These are phyloP conservation scores for Labrus mixtus DNA, from an alignment of 2,113 vertebrate species.

Conservation along the genomic window DNA sequence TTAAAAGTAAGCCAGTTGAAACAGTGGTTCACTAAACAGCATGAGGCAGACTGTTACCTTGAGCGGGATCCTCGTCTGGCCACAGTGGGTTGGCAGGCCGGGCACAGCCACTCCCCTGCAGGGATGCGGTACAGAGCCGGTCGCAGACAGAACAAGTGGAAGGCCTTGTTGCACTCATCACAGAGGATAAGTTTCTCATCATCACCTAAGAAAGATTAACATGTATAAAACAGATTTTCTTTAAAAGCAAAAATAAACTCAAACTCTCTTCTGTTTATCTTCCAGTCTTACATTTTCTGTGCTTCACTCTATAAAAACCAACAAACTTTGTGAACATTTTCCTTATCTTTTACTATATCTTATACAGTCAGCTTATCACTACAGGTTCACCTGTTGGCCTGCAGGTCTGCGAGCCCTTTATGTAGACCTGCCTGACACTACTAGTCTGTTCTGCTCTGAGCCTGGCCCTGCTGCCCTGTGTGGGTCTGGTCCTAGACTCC, in stretches of 20 bases:
- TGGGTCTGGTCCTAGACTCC: constrained; percentile 43
- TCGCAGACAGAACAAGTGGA: constrained; percentile 96
- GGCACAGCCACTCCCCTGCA: constrained; percentile 94
- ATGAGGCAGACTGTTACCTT: constrained; percentile 80
- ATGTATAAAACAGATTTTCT: background rate
- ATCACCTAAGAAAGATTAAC: constrained; percentile 83
- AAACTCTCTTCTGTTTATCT: background rate
- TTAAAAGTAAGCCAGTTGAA: background rate
- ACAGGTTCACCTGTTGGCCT: constrained; percentile 54
- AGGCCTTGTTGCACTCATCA: constrained; percentile 98
- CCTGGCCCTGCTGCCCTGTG: constrained; percentile 33
- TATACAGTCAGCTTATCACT: constrained; percentile 21
- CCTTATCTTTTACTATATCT: background rate
- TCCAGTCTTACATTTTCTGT: background rate
- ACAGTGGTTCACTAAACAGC: background rate
- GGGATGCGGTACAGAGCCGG: constrained; percentile 94
- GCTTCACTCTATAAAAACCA: background rate
- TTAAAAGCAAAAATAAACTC: background rate
- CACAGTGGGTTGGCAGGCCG: constrained; percentile 93
- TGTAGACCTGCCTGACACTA: constrained; percentile 68
- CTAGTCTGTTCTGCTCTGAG: constrained; percentile 56
- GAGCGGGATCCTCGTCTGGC: constrained; percentile 91
- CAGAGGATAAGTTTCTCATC: constrained; percentile 98
- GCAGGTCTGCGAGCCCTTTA: constrained; percentile 17
- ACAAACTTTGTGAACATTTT: background rate